Base-by-base conservation (phyloP, 2,113 vertebrate genomes). In the Scomber colias region DNA sequence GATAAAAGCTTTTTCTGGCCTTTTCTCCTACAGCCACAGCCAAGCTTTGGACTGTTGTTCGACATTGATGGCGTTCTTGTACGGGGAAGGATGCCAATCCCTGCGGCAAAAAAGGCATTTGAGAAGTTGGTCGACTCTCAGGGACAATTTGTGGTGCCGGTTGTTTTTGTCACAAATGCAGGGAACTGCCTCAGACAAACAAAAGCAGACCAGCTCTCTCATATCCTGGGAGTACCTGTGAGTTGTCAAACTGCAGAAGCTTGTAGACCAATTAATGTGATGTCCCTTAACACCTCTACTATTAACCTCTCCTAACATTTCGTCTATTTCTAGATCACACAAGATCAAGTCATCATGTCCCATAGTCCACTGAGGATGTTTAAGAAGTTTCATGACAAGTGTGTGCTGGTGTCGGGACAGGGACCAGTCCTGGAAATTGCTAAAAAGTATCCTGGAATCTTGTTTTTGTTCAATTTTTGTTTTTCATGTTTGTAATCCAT, bases 91-190 rank as follows among this genome's bases (percentile, higher is more conserved):
- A 95, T 95, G 15, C 97, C 95, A 1, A 97, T 97, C 77, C 96
- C 97, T 27, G 96, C 96, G 0, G 97, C 97, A 14, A 96, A 90
- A 70, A 94, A 90, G 78, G 95, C 97, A 3, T 97, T 98, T 21
- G 95, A 90, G 31, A 98, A 97, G 92, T 90, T 98, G 48, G 94
- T 98, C 27, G 89, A 96, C 74, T 83, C 95, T 83, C 95, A 94
- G 87, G 96, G 97, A 79, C 95, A 95, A 1, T 97, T 98, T 89
- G 78, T 96, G 86, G 95, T 97, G 87, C 97, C 97, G 3, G 95
- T 97, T 3, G 96, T 97, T 2, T 98, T 98, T 85, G 97, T 98
- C 75, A 98, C 97, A n/a, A 98, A 98, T 11, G 97, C 97, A 27
- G 97, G 97, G 72, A 97, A 97, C 61, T 97, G 96, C 85, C 95